Evolutionary conservation across 2,888 invertebrate genomes (phyloP).

Genomic region (Cepaea hortensis): DNA sequence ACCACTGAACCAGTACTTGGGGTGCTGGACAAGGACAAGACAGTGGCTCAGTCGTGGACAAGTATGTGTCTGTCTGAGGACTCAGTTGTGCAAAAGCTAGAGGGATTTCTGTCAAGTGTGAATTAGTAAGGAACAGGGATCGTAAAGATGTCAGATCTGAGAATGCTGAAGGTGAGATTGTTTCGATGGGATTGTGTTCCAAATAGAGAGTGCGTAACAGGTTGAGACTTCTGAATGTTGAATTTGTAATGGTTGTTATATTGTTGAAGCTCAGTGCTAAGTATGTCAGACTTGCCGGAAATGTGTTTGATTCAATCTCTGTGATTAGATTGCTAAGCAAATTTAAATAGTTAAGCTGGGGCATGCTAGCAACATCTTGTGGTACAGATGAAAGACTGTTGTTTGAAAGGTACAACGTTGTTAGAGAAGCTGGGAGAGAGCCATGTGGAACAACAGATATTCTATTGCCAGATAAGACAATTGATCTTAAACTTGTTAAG

Average conservation of each 20-base stretch:
- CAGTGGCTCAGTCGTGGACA: neutral
- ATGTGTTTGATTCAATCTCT: neutral
- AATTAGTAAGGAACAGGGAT: neutral
- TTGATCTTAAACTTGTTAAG: neutral
- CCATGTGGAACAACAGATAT: neutral
- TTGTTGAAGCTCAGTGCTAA: neutral
- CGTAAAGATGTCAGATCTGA: neutral
- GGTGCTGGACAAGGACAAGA: neutral
- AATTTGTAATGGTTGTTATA: neutral
- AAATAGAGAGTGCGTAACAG: neutral
- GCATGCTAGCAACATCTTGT: neutral
- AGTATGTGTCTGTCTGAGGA: neutral
- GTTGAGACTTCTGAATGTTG: neutral
- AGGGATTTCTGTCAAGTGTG: neutral
- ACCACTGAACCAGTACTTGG: neutral
- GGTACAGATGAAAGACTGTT: neutral
- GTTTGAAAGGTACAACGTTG: neutral
- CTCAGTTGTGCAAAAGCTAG: neutral
- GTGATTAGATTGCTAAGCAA: neutral
- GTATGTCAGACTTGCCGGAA: neutral
- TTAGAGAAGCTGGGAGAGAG: neutral
- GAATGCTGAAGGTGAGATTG: neutral
- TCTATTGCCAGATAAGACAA: neutral
- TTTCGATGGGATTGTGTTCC: neutral
- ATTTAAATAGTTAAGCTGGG: neutral